Percentiles rank a stretch among this genome's conserved stretches.
phyloP scores from a whole-genome alignment of 2,113 vertebrate species.

The Vicugna pacos region DNA sequence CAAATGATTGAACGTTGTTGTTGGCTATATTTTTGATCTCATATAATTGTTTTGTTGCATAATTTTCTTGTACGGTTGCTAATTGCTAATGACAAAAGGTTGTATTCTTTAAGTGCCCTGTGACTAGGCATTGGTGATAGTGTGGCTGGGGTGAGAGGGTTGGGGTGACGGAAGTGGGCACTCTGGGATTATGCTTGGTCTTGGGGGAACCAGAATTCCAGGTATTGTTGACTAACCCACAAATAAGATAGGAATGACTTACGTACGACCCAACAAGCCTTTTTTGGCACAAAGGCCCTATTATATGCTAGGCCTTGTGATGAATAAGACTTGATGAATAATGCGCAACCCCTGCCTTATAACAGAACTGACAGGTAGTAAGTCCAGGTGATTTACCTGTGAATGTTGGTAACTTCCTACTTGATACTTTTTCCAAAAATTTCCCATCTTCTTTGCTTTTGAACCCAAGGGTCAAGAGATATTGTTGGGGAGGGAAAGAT shows the following conservation, averaged over 20 bases:
- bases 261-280: background rate
- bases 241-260: background rate
- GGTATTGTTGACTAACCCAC: background rate
- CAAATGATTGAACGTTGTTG: background rate
- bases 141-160: background rate
- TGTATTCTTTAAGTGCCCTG: background rate
- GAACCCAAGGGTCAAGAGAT: constrained; percentile 87
- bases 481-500: constrained; percentile 74
- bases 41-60: background rate
- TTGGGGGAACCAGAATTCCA: background rate
- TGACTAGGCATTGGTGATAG: background rate
- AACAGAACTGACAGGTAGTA: background rate
- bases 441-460: constrained; percentile 84
- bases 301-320: background rate
- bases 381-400: constrained; percentile 77
- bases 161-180: background rate
- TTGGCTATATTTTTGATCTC: background rate
- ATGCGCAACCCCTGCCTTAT: background rate
- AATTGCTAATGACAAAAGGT: background rate
- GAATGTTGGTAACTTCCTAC: constrained; percentile 82
- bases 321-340: background rate
- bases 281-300: background rate
- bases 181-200: background rate
- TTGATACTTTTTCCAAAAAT: constrained; percentile 84
- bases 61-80: constrained; percentile 23